Conservation (phyloP, 2,888 invertebrate species). For the Sericinus montela region DNA sequence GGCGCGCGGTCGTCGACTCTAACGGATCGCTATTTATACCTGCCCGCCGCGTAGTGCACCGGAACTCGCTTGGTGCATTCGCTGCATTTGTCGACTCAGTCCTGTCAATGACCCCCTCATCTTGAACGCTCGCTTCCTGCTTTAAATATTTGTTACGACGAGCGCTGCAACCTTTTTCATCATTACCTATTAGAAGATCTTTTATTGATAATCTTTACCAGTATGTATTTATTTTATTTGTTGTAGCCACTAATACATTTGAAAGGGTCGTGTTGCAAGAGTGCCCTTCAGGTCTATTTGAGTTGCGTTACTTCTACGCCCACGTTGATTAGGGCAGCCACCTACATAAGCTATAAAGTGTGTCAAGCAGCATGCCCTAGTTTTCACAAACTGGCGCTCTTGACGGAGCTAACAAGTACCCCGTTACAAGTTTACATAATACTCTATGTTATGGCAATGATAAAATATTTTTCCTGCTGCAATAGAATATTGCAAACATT, state of each 20-base stretch:
- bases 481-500: too few relatives aligned
- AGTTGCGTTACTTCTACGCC: conserved; percentile 65
- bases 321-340: conserved; percentile 54
- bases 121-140: conserved; percentile 35
- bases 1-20: conserved; percentile 75
- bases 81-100: conserved; percentile 67
- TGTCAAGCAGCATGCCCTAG: conserved; percentile 68
- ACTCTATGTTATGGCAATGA: too few relatives aligned
- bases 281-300: conserved; percentile 62
- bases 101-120: conserved; percentile 72
- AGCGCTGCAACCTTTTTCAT: neutral
- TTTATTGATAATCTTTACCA: conserved; percentile 13
- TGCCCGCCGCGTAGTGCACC: conserved; percentile 68
- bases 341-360: conserved; percentile 63
- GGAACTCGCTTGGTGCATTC: conserved; percentile 75
- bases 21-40: conserved; percentile 79
- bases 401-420: too few relatives aligned
- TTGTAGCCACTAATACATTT: conserved; percentile 55
- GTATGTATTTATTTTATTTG: too few relatives aligned
- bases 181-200: neutral
- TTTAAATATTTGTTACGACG: conserved; percentile 23
- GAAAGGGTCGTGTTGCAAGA: conserved; percentile 60
- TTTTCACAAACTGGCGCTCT: conserved; percentile 46
- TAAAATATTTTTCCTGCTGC: too few relatives aligned
- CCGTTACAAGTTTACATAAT: too few relatives aligned